Base-by-base conservation (phyloP, 2,888 invertebrate genomes). In the Ophioninae sp. region DNA sequence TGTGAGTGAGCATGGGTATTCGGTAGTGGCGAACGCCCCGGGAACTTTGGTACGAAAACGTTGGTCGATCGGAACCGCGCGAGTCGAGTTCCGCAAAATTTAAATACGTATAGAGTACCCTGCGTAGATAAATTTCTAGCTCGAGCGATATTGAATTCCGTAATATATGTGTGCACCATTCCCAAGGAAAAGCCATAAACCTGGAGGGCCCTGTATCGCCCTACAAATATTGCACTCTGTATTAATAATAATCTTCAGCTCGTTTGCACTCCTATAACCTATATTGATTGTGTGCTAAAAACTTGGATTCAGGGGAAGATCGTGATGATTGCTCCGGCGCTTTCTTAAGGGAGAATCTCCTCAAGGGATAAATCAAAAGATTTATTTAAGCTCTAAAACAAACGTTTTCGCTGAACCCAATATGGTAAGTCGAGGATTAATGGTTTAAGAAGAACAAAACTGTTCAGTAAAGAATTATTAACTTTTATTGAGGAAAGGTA, bases 141-240 rank as follows among this genome's bases (percentile, higher is more conserved):
- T 41, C 58, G 68, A 72, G 74, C 79, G 80, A 85, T 84, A 82
- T 85, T 84, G 84, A 73, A 82, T 85, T 84, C 80, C 82, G 64
- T 82, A 64, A 74, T 69, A 64, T 37, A 56, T 56, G 20, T 30
- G 30, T 30, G 41, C 44, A 20, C n/a, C 51, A n/a, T 39, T 13
- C 41, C 41, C 10, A 51, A 17, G 51, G 17, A 17, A 68, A 59
- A n/a, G 17, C 56, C 39, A 59, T 51, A n/a, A 30, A 67, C 20
- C 67, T 23, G 59, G 9, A 37, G 39, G 37, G 22, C 2, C 2
- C 30, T 75, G 56, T 67, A 20, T n/a, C 65, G 7, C 37, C 39
- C 22, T 65, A 65, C 58, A 39, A 56, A 75, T 39, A 22, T 56
- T 56, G 51, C 73, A 44, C 23, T 44, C 22, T 75, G 17, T 30